Base-by-base conservation (phyloP, 2,888 invertebrate genomes). In the Pristionchus mayeri region DNA sequence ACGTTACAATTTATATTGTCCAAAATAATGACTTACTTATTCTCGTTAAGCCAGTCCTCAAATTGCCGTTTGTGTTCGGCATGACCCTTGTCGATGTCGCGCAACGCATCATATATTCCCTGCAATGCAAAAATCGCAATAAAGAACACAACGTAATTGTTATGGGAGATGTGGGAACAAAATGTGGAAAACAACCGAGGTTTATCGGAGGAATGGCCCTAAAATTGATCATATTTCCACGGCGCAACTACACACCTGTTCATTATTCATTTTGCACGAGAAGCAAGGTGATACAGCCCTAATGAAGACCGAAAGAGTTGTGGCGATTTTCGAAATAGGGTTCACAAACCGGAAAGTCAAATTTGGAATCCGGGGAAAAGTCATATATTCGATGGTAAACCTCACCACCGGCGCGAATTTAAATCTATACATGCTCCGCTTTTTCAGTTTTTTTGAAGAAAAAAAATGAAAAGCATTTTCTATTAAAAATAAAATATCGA, bases 241-340 rank as follows among this genome's bases (percentile, higher is more conserved):
- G 76, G 76, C 50, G 76, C 50, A 27, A n/a, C 81, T 82, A 82
- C 81, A 82, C 63, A 82, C 81, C 81, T 82, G 60, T 63, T 82
- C 81, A 44, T 60, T 63, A 48, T 63, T 82, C 81, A 82, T 82
- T 60, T 27, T 44, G 81, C 60, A 63, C 81, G 44, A 21, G 34
- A 82, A 44, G 63, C 44, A 80, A 80, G 54, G 24, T 37, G 81
- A 82, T 34, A 82, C n/a, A 40, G 57, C 52, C 60, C 81, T 34
- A 60, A 60, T 30, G 63, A 82, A 82, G 63, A 60, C 81, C 80
- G 37, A 34, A 80, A 52, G 52, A 57, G n/a, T n/a, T n/a, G n/a
- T n/a, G n/a, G n/a, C n/a, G n/a, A n/a, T n/a, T n/a, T n/a, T n/a
- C n/a, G n/a, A n/a, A n/a, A n/a, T n/a, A n/a, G n/a, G n/a, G n/a